Evolutionary conservation across 2,113 vertebrate species (phyloP), one percentile per base, ranked within the genome.

Genomic region (Pipra filicauda): DNA sequence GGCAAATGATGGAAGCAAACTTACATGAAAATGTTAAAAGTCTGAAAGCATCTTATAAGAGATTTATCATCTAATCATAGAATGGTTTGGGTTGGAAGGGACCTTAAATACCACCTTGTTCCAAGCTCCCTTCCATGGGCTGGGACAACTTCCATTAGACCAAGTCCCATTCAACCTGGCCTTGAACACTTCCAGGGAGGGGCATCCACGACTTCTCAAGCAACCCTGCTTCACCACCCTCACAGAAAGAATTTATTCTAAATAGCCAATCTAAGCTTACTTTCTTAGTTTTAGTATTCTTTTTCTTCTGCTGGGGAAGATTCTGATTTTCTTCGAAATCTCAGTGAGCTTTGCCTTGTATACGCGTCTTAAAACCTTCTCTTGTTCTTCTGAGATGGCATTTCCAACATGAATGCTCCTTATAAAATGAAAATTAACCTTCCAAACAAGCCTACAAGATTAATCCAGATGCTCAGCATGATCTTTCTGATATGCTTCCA

Each of bases 141-240:
- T 70, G 15, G 35, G 31, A 33, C 35, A 49, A 2, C 6, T 84
- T 49, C 8, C 18, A 14, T 18, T 15, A 3, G 23, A 13, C 43
- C 64, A 71, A 49, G 19, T 3, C 35, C 12, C 0, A 0, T 21
- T 15, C 65, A 71, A 0, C 6, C 62, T 55, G 54, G 39, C n/a
- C 43, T 57, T 57, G 41, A 5, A 14, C 64, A 43, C 3, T 37
- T 11, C 22, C 49, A 64, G 22, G 27, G 21, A 37, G 48, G 21
- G 21, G 17, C 21, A 77, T 12, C 21, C 71, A 48, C n/a, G 61
- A 49, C 35, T 49, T 4, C 64, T 76, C 41, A 57, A 48, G 15
- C 12, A 55, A 0, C 4, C 48, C 26, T 2, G 12, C 0, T 8
- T 76, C 7, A 3, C 4, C 26, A 43, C 26, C 8, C 17, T 31